Evolutionary conservation across 2,888 invertebrate genomes (phyloP), one percentile per base, ranked within the genome.

Genomic region (Metellina segmentata): DNA sequence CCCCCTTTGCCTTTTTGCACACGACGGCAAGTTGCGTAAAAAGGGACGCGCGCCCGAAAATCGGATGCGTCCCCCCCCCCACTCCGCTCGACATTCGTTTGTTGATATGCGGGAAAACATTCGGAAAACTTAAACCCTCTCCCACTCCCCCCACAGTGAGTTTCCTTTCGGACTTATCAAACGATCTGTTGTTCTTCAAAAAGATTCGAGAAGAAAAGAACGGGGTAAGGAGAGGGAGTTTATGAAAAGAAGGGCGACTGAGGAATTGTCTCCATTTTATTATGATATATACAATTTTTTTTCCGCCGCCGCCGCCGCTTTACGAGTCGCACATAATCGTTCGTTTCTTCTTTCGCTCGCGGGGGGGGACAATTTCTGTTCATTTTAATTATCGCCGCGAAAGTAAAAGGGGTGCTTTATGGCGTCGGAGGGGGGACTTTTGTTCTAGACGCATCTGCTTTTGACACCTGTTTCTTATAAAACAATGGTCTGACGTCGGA

Each of bases 401-500:
- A 61, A 90, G 90, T 85, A 89, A 89, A 89, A 92, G 91, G 77
- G 91, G 88, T 88, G 88, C 85, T 88, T 89, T 89, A 85, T 88
- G 89, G 86, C 61, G 75, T 75, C 53, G 79, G 72, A 88, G 83
- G 19, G 71, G 53, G 61, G 85, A 89, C 92, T 89, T 89, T 92
- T 92, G 92, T 92, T 92, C 92, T 92, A 89, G 89, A 81, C 89
- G 92, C 92, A 92, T 92, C 92, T 92, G 92, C 92, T 89, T 86
- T 83, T 92, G 92, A 92, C 92, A 92, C 92, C 92, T 92, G 92
- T 92, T 92, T 92, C 92, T 92, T 92, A 92, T 92, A 92, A 89
- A 89, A 92, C 92, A 92, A 92, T 89, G 52, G 91, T 85, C 71
- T 91, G 92, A 92, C 92, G 89, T 77, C 71, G 79, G 83, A 87